Evolutionary conservation across 1,140 invertebrate species (phyloP).

Genomic region (Hermetia illucens): DNA sequence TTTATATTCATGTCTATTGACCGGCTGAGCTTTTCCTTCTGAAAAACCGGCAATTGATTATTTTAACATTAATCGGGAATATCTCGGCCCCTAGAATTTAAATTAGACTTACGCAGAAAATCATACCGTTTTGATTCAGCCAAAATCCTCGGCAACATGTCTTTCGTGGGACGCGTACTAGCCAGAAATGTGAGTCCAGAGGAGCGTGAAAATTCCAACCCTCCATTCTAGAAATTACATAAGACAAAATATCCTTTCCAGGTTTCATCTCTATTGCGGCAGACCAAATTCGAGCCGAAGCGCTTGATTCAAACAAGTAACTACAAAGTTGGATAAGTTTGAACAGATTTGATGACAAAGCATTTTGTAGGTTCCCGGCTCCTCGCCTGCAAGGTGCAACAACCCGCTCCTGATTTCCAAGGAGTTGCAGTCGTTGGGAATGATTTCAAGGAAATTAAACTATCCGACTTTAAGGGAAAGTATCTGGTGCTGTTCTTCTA

Average conservation of each 20-base stretch:
- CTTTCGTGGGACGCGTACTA: constrained; percentile 19
- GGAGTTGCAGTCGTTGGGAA: constrained; percentile 78
- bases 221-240: constrained; percentile 8
- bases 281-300: constrained; percentile 9
- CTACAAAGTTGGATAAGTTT: constrained; percentile 2
- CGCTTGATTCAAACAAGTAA: constrained; percentile 24
- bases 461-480: constrained; percentile 83
- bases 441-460: constrained; percentile 77
- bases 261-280: constrained; percentile 15
- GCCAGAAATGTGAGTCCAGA: constrained; percentile 19
- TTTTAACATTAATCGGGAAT: too few relatives aligned
- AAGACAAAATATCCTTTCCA: constrained; percentile 10
- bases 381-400: constrained; percentile 43
- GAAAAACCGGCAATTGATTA: too few relatives aligned
- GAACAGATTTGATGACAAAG: not conserved
- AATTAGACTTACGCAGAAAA: too few relatives aligned
- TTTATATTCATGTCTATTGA: too few relatives aligned
- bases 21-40: too few relatives aligned
- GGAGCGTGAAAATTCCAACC: not conserved
- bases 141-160: constrained; percentile 13
- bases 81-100: too few relatives aligned
- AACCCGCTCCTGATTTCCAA: constrained; percentile 77
- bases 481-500: constrained; percentile 75
- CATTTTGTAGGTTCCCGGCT: constrained; percentile 9
- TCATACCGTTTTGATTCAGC: too few relatives aligned